Evolutionary conservation across 2,888 invertebrate species (phyloP).

Genomic region (Thecophora atra): DNA sequence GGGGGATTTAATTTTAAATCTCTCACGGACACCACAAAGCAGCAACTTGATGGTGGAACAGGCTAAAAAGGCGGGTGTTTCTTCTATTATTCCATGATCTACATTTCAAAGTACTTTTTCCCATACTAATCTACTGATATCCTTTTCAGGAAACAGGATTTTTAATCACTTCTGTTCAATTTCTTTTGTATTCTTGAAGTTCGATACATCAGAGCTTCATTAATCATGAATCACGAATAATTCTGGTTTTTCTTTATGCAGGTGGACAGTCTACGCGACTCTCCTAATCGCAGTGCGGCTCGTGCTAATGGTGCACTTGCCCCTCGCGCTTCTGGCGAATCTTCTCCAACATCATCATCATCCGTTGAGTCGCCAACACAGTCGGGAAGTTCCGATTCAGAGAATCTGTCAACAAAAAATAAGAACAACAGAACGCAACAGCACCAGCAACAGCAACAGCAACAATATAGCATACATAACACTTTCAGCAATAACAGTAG

Average conservation of each 20-base stretch:
- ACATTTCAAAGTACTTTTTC: not conserved
- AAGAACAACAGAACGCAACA: conserved; percentile 49
- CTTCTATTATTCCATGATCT: not conserved
- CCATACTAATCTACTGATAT: not conserved
- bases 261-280: conserved; percentile 66
- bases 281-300: conserved; percentile 56
- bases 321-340: conserved; percentile 66
- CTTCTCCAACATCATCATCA: conserved; percentile 66
- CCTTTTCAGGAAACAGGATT: no score
- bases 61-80: conserved; percentile 61
- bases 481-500: conserved; percentile 55
- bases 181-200: not conserved
- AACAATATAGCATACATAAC: conserved; percentile 47
- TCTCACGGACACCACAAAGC: conserved; percentile 82
- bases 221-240: not conserved
- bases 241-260: conserved; percentile 39
- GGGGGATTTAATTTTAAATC: conserved; percentile 93
- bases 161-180: no score
- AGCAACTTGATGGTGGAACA: conserved; percentile 70
- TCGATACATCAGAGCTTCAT: not conserved
- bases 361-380: conserved; percentile 64
- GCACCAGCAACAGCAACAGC: conserved; percentile 58
- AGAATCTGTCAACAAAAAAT: conserved; percentile 53
- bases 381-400: conserved; percentile 59
- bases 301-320: conserved; percentile 64